Base-by-base conservation (phyloP, 2,888 invertebrate genomes). In the Gari tellinella region DNA sequence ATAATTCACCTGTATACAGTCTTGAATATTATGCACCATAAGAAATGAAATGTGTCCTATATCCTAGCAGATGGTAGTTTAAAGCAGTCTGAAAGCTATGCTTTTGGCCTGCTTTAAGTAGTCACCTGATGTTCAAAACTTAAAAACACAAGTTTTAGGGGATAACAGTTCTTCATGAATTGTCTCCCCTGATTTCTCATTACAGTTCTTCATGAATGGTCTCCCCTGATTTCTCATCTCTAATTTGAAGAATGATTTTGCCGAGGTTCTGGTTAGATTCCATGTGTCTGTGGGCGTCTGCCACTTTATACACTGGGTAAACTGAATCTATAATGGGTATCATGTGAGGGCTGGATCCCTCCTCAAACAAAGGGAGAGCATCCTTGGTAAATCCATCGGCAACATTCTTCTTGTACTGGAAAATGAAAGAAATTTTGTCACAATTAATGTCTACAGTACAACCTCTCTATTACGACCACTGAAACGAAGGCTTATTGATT, bases 251-350 rank as follows among this genome's bases (percentile, higher is more conserved):
- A 4, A 92, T 69, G 38, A 92, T 89, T 77, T 92, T 92, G 2
- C 92, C 92, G 4, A 86, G 85, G 65, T 89, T 92, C 25, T 80
- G 68, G 69, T 91, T 91, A 8, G 83, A 73, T 60, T 92, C 91
- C 90, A 92, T 90, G 51, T 78, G 55, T 23, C 61, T 63, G 62
- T 92, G 92, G 12, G 92, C 91, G 15, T 89, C 86, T 2, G 81
- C 75, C 15, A 90, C 83, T 37, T 90, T 69, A 5, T 85, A 81
- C 19, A 91, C 76, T 21, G 88, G 85, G 31, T 90, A 81, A 10
- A 86, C 81, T 15, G 77, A 78, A 62, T 91, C 86, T 41, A 91
- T 84, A 31, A 91, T 80, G 5, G 89, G 84, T 38, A 84, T 76
- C n/a, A 91, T 67, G 10, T 38, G 43, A 4, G 62, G 69, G 12